Percentiles rank a stretch among this genome's conserved stretches.
These are phyloP conservation scores for Penaeus indicus DNA, from an alignment of 1,140 invertebrate genomes.

Conservation along the genomic window DNA sequence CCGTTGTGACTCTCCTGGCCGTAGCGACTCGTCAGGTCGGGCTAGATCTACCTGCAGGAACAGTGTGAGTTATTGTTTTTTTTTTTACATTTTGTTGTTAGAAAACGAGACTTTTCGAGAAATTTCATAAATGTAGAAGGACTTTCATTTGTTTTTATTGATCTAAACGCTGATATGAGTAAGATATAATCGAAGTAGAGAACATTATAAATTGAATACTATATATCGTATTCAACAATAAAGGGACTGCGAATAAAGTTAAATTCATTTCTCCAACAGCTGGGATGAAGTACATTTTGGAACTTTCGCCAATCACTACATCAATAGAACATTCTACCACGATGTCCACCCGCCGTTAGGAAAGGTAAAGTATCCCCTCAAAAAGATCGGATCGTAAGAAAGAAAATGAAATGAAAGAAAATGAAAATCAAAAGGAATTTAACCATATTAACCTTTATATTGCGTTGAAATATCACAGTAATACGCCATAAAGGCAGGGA, in stretches of 20 bases:
- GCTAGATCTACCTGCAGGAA: background rate
- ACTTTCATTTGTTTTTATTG: background rate
- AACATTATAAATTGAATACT: background rate
- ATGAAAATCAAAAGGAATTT: background rate
- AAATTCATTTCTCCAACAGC: background rate
- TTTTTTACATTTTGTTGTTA: background rate
- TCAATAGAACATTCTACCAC: constrained; percentile 52
- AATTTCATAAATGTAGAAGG: background rate
- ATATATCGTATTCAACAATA: background rate
- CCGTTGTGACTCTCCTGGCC: constrained; percentile 19
- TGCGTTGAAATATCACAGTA: too few species aligned
- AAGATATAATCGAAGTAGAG: background rate
- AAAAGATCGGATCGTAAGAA: background rate
- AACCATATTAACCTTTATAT: background rate
- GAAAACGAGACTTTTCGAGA: too few species aligned
- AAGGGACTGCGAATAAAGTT: too few species aligned
- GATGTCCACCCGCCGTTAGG: constrained; percentile 57
- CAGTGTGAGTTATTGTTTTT: constrained; percentile 1
- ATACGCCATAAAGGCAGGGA: too few species aligned
- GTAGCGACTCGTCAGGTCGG: constrained; percentile 18
- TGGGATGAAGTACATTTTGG: constrained; percentile 62
- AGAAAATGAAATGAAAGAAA: too few species aligned
- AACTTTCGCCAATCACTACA: constrained; percentile 54
- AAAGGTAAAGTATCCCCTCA: constrained; percentile 30
- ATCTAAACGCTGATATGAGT: too few species aligned